Evolutionary conservation across 2,797 vertebrate species (phyloP), one percentile per base, ranked within the genome.

Genomic region (Helicolenus hilgendorfi): DNA sequence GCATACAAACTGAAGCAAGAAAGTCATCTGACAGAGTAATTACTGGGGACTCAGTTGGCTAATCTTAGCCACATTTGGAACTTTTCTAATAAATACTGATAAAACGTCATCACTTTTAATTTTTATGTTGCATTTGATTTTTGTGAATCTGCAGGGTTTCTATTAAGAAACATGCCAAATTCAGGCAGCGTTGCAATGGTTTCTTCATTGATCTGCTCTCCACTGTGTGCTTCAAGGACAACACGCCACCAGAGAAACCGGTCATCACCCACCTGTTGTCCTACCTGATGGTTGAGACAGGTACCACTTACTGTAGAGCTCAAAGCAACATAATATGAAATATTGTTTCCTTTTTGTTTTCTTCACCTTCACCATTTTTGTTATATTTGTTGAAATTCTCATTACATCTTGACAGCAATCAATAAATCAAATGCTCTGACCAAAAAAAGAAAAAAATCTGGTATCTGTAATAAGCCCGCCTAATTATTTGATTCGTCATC

Each of bases 121-220:
- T 49, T n/a, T 36, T 36, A 31, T 73, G 15, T 31, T 11, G 1
- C 4, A 55, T 69, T 70, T 11, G 2, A 60, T 78, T 74, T 77
- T 22, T 72, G 31, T 64, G 14, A 11, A 18, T 45, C 27, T 58
- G 8, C 75, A 92, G 91, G 18, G 5, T 5, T 6, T 84, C 74
- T 45, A 3, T 88, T 7, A 70, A 55, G 55, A 90, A 64, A 83
- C 82, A 83, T 62, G 64, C 64, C 55, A 76, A 79, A 26, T 78
- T 92, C 58, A 84, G 29, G 95, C 82, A 20, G 77, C 91, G 81
- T 5, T 98, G 98, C 94, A 97, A 97, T 24, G 89, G 94, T 0
- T 98, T 98, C 94, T 98, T 98, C 41, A 91, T 98, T 3, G 97
- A 98, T 67, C 11, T 98, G 67, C 95, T 98, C 41, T 97, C 98